A percentile compares a stretch with the other conserved stretches of the same genome.
Conservation (phyloP, 2,797 vertebrate genomes). For the Peromyscus attwateri region DNA sequence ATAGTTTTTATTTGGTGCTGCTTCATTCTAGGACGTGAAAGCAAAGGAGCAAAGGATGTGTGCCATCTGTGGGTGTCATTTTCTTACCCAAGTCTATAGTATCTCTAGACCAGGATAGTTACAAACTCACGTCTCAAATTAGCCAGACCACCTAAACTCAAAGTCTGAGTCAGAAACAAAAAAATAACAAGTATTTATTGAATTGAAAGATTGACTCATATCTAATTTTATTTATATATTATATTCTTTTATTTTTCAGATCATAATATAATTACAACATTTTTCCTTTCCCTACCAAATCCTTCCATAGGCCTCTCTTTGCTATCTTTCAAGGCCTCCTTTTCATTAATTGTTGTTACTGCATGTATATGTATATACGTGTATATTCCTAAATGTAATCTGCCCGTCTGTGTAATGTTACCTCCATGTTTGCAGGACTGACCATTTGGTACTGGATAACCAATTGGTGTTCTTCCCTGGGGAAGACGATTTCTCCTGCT, state of each 20-base stretch:
- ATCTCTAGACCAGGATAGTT: not conserved
- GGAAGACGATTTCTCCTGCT: not conserved
- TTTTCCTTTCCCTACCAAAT: not conserved
- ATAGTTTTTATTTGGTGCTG: not conserved
- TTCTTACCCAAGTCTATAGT: not conserved
- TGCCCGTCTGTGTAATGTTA: not conserved
- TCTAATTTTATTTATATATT: not conserved
- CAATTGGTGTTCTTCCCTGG: not conserved
- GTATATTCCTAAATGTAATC: not conserved
- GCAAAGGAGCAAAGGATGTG: not conserved
- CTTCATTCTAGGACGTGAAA: not conserved
- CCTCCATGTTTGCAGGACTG: not conserved
- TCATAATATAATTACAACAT: not conserved
- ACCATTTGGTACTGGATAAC: not conserved
- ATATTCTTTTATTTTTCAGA: not conserved
- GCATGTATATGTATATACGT: not conserved
- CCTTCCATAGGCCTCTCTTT: not conserved
- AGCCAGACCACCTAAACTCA: not conserved
- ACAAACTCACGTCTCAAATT: not conserved
- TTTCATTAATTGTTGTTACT: not conserved
- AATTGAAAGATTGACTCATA: not conserved
- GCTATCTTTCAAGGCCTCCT: not conserved
- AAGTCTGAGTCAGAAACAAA: not conserved
- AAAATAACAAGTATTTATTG: not conserved
- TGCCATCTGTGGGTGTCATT: not conserved